Evolutionary conservation across 2,113 vertebrate genomes (phyloP), one percentile per base, ranked within the genome.

Genomic region (Enhydra lutris): DNA sequence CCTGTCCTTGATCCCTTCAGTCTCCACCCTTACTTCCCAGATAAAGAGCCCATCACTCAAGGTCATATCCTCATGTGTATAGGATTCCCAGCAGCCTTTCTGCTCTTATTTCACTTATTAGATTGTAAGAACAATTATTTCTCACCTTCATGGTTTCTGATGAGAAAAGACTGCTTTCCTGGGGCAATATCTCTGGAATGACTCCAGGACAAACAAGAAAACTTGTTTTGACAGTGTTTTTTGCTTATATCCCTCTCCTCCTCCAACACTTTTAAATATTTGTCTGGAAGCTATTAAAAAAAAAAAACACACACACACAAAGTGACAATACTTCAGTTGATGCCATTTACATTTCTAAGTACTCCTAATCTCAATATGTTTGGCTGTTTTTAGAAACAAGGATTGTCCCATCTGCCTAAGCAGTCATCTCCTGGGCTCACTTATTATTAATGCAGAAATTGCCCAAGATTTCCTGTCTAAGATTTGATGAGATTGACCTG

Each of bases 221-320:
- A 73, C 36, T 52, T 79, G 9, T 79, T 94, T 74, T 36, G 14
- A 74, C 14, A 59, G 9, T n/a, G 12, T 31, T 74, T 96, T 57
- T 45, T 6, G 4, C 71, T 81, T 24, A 36, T 3, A 36, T 21
- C 29, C 73, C 42, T 87, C 45, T 50, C 69, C 4, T 36, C 7
- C 9, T 74, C 57, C 61, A 76, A 12, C 26, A 88, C 36, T 84
- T 94, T 94, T 36, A 87, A 94, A 76, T 91, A 89, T 74, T 94
- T 92, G 57, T 23, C 55, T 76, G 6, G n/a, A 21, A 78, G 21
- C 9, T 90, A 61, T 31, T 15, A 52, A 52, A 21, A 80, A 76
- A 67, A 42, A 50, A 20, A 80, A 3, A 42, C 42, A 45, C 45
- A 47, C 45, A 47, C 45, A 47, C 23, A 89, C 34, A 67, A 74